Conservation (phyloP, 92 coral and sea anemone species). For the Pocillopora grandis region DNA sequence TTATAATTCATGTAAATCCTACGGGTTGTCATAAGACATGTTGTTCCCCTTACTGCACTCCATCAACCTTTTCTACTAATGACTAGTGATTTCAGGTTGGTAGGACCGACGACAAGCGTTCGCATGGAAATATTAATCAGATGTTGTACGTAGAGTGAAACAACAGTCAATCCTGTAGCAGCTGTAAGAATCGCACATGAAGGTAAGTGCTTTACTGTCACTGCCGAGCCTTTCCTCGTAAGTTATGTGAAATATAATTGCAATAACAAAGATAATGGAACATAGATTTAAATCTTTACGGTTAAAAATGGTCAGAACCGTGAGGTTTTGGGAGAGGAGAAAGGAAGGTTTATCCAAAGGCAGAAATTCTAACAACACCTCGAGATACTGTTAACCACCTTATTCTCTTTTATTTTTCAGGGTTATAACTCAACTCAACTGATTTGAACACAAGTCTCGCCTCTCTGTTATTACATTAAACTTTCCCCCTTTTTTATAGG, state of each 20-base stretch:
- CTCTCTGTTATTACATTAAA: no score
- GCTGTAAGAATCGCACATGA: neutral
- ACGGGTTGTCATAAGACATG: neutral
- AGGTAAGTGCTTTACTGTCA: neutral
- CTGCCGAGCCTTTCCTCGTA: neutral
- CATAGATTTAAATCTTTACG: no score
- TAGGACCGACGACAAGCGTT: neutral
- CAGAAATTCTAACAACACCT: no score
- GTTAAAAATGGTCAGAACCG: no score
- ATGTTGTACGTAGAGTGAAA: neutral
- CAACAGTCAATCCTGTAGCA: neutral
- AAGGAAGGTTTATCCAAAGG: no score
- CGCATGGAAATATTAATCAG: neutral
- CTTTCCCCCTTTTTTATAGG: no score
- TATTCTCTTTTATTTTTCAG: no score
- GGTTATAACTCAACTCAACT: no score
- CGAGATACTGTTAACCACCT: no score
- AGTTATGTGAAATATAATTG: neutral
- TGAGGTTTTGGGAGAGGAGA: no score
- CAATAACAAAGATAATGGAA: no score
- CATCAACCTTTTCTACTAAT: neutral
- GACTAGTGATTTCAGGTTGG: conserved; percentile 26
- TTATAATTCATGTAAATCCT: neutral
- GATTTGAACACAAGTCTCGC: no score
- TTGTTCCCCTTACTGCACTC: neutral